phyloP scores from a whole-genome alignment of 2,888 invertebrate genomes.

The Shargacucullia verbasci region DNA sequence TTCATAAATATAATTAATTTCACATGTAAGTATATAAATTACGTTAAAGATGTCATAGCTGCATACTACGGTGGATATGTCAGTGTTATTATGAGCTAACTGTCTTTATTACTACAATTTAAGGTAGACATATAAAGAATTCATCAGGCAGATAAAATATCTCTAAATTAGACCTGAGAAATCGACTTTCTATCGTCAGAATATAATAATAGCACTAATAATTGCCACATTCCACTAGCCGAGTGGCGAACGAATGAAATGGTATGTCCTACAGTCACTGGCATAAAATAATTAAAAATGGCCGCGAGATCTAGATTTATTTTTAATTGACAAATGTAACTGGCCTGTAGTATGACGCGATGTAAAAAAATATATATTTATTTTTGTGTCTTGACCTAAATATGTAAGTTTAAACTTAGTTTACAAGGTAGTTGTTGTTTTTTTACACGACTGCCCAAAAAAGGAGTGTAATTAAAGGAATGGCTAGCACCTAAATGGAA shows the following conservation, averaged over 20 bases:
- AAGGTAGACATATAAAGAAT: background rate
- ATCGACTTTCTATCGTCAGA: too few species aligned
- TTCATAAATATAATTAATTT: too few species aligned
- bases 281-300: conserved; percentile 36
- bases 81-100: too few species aligned
- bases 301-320: conserved; percentile 30
- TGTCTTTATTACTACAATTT: too few species aligned
- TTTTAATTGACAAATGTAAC: conserved; percentile 38
- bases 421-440: too few species aligned
- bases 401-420: background rate
- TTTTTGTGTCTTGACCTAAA: background rate
- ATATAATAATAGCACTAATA: conserved; percentile 29
- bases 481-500: too few species aligned
- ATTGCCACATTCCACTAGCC: conserved; percentile 5
- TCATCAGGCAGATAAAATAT: too few species aligned
- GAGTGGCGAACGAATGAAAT: conserved; percentile 24
- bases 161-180: conserved; percentile 4
- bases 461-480: too few species aligned
- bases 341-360: conserved; percentile 3
- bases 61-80: too few species aligned
- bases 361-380: conserved; percentile 7
- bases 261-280: conserved; percentile 23
- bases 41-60: too few species aligned
- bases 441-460: too few species aligned
- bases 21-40: too few species aligned